Conservation (phyloP, 2,113 vertebrate species). For the Albula goreensis region DNA sequence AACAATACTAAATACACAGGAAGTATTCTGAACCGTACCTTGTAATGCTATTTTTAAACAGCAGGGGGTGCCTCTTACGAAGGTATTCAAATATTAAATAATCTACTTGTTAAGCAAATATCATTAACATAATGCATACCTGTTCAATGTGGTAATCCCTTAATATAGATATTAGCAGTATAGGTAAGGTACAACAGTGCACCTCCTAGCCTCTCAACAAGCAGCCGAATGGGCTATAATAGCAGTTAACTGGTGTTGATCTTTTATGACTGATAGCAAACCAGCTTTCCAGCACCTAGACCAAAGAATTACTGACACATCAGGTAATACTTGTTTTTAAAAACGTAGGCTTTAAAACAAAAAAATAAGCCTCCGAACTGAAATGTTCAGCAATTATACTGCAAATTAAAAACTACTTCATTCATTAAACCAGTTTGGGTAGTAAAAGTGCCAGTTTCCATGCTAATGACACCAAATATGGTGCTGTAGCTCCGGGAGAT, state of each 20-base stretch:
- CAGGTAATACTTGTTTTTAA: background rate
- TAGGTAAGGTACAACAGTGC: background rate
- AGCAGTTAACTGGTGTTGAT: background rate
- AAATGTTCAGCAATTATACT: background rate
- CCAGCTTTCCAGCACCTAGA: background rate
- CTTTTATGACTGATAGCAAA: background rate
- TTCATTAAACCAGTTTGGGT: background rate
- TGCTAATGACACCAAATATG: background rate
- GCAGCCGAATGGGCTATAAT: background rate
- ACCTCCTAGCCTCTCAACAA: background rate
- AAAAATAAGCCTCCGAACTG: background rate
- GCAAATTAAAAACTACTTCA: too few relatives aligned
- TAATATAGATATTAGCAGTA: background rate
- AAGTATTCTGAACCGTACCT: too few relatives aligned
- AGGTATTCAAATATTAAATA: background rate
- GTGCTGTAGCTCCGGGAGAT: background rate
- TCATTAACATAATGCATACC: background rate
- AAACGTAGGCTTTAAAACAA: background rate
- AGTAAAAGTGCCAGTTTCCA: background rate
- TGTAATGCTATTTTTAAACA: conserved; percentile 7
- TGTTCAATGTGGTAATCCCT: background rate
- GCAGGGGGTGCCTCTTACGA: conserved; percentile 23
- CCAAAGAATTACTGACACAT: background rate
- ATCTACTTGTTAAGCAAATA: background rate
- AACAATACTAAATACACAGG: too few relatives aligned